Conservation (phyloP, 1,140 invertebrate species). For the Tetraneura akinire region DNA sequence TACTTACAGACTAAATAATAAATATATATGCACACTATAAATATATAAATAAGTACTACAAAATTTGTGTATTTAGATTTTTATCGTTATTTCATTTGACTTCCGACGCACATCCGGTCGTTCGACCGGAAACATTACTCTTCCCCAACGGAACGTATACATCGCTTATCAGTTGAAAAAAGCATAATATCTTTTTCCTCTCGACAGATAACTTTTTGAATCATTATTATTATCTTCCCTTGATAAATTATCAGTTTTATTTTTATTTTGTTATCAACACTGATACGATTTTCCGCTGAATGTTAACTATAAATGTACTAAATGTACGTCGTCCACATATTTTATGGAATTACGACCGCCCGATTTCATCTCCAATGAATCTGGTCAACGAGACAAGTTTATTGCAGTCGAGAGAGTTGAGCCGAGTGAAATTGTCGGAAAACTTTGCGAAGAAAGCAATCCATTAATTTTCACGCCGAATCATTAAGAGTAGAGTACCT, state of each 20-base stretch:
- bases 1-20: conserved; percentile 12
- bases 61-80: conserved; percentile 30
- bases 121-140: conserved; percentile 45
- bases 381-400: conserved; percentile 19
- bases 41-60: conserved; percentile 31
- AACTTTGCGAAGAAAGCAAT: not conserved
- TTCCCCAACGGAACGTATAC: conserved; percentile 17
- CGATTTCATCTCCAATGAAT: conserved; percentile 25
- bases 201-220: conserved; percentile 48
- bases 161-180: conserved; percentile 33
- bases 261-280: conserved; percentile 30
- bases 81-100: conserved; percentile 33
- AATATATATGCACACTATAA: not conserved
- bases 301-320: conserved; percentile 2
- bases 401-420: conserved; percentile 18
- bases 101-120: conserved; percentile 45
- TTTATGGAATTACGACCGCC: conserved; percentile 36
- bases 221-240: conserved; percentile 37
- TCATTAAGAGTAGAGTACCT: not conserved
- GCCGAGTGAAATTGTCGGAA: not conserved
- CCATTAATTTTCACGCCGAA: conserved; percentile 16
- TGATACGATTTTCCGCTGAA: conserved; percentile 26
- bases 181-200: conserved; percentile 43
- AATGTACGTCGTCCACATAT: conserved; percentile 10
- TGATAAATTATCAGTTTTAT: conserved; percentile 48